phyloP scores from a whole-genome alignment of 2,797 vertebrate species.

The Phaenicophaeus curvirostris region DNA sequence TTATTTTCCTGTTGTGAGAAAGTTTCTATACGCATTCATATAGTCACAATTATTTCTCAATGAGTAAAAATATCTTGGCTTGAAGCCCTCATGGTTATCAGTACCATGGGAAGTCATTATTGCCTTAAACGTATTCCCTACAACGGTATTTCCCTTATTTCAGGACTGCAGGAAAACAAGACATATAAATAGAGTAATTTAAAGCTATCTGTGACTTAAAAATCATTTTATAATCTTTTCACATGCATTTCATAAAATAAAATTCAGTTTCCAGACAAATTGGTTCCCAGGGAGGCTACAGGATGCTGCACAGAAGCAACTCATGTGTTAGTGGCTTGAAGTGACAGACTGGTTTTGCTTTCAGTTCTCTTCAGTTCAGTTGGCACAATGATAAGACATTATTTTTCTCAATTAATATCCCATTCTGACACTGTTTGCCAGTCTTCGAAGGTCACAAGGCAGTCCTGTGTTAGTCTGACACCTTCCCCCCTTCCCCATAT shows the following conservation, averaged over 20 bases:
- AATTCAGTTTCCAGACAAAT: not conserved
- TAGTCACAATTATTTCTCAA: not conserved
- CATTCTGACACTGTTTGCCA: constrained; percentile 72
- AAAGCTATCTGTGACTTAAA: constrained; percentile 34
- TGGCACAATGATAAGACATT: constrained; percentile 71
- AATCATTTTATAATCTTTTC: not conserved
- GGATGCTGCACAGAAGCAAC: constrained; percentile 37
- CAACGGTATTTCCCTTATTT: constrained; percentile 66
- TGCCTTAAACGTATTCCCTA: constrained; percentile 46
- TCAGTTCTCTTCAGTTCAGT: constrained; percentile 67
- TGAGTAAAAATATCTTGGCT: constrained; percentile 34
- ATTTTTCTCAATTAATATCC: constrained; percentile 77
- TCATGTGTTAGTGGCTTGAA: not conserved
- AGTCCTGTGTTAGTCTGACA: constrained; percentile 55
- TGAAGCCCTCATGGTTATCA: constrained; percentile 48
- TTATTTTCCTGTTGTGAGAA: not conserved
- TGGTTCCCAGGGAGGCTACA: constrained; percentile 28
- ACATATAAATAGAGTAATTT: constrained; percentile 44
- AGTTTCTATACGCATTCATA: not conserved
- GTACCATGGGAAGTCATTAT: constrained; percentile 44
- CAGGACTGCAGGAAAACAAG: constrained; percentile 65
- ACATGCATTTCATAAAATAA: not conserved
- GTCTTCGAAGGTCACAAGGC: constrained; percentile 67
- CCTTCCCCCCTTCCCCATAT: constrained; percentile 28
- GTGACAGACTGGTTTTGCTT: constrained; percentile 21